phyloP scores from a whole-genome alignment of 1,140 invertebrate genomes.

The Procambarus clarkii region DNA sequence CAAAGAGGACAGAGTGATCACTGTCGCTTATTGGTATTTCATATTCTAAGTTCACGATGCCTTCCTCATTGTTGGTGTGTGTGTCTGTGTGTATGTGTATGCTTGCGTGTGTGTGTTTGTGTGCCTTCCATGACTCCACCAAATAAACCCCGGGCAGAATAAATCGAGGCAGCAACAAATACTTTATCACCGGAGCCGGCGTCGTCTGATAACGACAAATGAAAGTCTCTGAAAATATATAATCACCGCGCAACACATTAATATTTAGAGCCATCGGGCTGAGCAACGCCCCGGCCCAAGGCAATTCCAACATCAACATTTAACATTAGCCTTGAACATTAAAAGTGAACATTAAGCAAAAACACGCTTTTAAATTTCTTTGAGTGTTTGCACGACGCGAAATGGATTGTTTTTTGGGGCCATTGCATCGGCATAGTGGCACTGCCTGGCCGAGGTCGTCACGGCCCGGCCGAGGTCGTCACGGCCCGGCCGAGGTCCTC shows the following conservation, averaged over 20 bases:
- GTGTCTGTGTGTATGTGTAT: conserved; percentile 16
- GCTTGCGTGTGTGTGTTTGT: not conserved
- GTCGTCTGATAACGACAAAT: not conserved
- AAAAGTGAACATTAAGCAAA: conserved; percentile 36
- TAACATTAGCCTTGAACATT: conserved; percentile 34
- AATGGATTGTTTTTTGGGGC: conserved; percentile 21
- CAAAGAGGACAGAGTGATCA: too few relatives aligned
- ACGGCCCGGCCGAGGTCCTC: too few relatives aligned
- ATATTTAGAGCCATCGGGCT: too few relatives aligned
- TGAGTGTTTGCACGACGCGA: conserved; percentile 22
- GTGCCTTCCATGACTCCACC: not conserved
- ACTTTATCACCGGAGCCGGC: not conserved
- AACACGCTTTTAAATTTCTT: conserved; percentile 38
- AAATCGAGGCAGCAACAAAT: not conserved
- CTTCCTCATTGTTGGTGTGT: not conserved
- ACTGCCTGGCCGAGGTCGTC: too few relatives aligned
- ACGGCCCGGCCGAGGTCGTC: too few relatives aligned
- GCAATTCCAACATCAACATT: not conserved
- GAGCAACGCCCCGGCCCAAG: too few relatives aligned
- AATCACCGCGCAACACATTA: too few relatives aligned
- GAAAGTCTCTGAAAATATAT: not conserved
- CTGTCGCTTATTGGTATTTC: not conserved
- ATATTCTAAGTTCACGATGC: too few relatives aligned
- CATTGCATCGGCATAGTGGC: not conserved
- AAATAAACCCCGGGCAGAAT: not conserved